Evolutionary conservation across 2,113 vertebrate species (phyloP).

Genomic region (Steatornis caripensis): DNA sequence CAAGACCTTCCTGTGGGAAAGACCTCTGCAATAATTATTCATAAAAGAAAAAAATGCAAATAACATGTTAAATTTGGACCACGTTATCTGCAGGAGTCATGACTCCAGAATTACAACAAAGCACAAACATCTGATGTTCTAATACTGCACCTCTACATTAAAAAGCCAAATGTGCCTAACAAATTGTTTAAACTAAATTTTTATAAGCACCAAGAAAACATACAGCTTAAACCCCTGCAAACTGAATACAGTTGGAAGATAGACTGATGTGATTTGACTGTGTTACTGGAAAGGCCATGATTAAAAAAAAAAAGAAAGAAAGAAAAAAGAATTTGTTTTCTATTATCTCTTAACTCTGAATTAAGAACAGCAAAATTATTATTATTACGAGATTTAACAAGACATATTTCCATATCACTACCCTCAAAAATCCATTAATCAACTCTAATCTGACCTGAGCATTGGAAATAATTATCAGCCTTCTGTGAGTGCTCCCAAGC

Average conservation of each 20-base stretch:
- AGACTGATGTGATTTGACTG: not conserved
- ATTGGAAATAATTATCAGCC: not conserved
- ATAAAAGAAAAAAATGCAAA: conserved; percentile 47
- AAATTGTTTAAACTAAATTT: not conserved
- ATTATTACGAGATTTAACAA: conserved; percentile 21
- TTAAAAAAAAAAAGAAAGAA: not conserved
- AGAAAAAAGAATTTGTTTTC: not conserved
- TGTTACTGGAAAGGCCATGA: not conserved
- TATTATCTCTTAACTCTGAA: not conserved
- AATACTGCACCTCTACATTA: not conserved
- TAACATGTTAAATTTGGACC: conserved; percentile 3
- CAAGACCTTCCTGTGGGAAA: conserved; percentile 70
- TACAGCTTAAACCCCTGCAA: not conserved
- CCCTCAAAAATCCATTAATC: conserved; percentile 24
- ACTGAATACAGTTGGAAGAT: not conserved
- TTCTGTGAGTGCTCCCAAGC: not conserved
- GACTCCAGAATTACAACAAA: conserved; percentile 17
- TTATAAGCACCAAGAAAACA: not conserved
- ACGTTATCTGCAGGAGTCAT: conserved; percentile 21
- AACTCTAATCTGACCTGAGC: not conserved
- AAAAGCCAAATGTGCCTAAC: not conserved
- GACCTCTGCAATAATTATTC: not conserved
- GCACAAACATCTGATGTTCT: not conserved
- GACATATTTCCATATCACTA: conserved; percentile 9
- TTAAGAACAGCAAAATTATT: conserved; percentile 9